Conservation (phyloP, 1,140 invertebrate species). For the Caerostris darwini region DNA sequence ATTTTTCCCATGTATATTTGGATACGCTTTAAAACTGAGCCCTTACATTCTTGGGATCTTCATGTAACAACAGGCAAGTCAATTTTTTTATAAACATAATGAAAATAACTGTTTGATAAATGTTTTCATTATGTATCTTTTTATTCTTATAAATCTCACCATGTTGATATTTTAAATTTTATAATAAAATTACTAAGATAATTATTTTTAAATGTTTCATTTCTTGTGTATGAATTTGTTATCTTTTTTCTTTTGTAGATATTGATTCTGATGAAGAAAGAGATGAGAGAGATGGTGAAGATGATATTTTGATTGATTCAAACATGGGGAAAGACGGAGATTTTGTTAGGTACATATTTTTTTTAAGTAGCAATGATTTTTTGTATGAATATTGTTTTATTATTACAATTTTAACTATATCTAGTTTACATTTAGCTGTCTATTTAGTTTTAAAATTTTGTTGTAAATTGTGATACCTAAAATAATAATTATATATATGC, state of each 20-base stretch:
- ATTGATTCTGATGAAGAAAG: conserved; percentile 77
- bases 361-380: background rate
- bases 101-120: background rate
- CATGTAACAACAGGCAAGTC: conserved; percentile 67
- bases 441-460: background rate
- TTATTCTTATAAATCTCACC: background rate
- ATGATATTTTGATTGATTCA: conserved; percentile 67
- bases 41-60: conserved; percentile 71
- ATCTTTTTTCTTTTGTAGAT: conserved; percentile 43
- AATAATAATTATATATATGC: background rate
- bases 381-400: no score
- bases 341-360: conserved; percentile 4
- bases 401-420: no score
- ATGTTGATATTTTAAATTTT: background rate
- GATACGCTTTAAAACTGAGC: conserved; percentile 81
- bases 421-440: background rate
- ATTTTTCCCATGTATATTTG: conserved; percentile 83
- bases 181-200: background rate
- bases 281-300: conserved; percentile 77
- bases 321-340: conserved; percentile 43
- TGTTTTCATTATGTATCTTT: background rate
- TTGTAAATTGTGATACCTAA: background rate
- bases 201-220: background rate
- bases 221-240: background rate
- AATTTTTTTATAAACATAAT: background rate